phyloP scores from a whole-genome alignment of 2,797 vertebrate species.

The Pangasius mekongensis region DNA sequence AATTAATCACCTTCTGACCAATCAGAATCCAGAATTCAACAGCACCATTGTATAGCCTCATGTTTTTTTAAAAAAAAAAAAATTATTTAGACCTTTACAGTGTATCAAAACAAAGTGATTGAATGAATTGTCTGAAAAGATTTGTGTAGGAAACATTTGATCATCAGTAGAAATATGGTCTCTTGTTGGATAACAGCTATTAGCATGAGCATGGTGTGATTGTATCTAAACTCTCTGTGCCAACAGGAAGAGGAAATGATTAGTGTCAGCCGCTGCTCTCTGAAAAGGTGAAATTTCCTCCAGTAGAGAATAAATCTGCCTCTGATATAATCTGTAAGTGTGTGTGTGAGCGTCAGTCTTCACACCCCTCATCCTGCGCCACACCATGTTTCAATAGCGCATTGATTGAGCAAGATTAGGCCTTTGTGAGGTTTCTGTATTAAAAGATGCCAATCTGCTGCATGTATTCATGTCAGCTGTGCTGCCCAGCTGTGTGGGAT shows the following conservation, averaged over 20 bases:
- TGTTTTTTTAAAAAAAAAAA: no score
- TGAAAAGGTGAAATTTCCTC: slow-evolving; percentile 45
- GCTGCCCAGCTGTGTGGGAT: slow-evolving; percentile 58
- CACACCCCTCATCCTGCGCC: slow-evolving; percentile 38
- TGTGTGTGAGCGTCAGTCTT: slow-evolving; percentile 27
- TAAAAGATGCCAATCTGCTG: slow-evolving; percentile 59
- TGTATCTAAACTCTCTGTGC: neutral
- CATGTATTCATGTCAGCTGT: slow-evolving; percentile 53
- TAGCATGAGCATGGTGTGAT: neutral
- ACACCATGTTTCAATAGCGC: slow-evolving; percentile 56
- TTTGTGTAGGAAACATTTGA: neutral
- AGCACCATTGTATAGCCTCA: neutral
- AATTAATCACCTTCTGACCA: neutral
- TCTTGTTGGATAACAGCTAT: neutral
- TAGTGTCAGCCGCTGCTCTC: slow-evolving; percentile 23
- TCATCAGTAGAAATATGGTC: neutral
- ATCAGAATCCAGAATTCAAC: neutral
- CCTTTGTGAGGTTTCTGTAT: slow-evolving; percentile 53
- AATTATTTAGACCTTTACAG: no score
- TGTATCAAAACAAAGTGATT: neutral
- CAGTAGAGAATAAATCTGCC: slow-evolving; percentile 35
- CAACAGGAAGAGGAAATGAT: slow-evolving; percentile 44
- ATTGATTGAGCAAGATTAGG: slow-evolving; percentile 61
- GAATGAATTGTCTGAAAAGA: neutral
- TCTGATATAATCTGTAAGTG: slow-evolving; percentile 27